Base-by-base conservation (phyloP, 2,797 vertebrate genomes). In the Gephyroberyx darwinii region DNA sequence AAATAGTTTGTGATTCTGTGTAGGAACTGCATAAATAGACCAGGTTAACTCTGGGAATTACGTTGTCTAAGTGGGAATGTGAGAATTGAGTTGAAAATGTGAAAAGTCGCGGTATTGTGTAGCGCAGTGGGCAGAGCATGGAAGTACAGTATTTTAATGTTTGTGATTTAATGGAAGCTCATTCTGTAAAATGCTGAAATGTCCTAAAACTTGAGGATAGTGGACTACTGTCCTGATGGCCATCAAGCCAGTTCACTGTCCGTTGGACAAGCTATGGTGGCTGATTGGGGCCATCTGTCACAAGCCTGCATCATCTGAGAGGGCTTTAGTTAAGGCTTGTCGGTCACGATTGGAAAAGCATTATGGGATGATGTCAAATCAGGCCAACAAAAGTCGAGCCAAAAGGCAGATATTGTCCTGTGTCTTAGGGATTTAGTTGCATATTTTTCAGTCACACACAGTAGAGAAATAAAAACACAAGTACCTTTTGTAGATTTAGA, bases 71-170 rank as follows among this genome's bases (percentile, higher is more conserved):
- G 20, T 20, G 54, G 54, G 26, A n/a, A n/a, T n/a, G n/a, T n/a
- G n/a, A n/a, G n/a, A n/a, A n/a, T n/a, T n/a, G 48, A 35, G 2
- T 48, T 30, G 47, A 8, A 41, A 39, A 9, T 7, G 6, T 30
- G 30, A 8, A 57, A 67, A 74, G 17, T 72, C 26, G 17, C 78
- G 51, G 55, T 57, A 64, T 51, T 26, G 75, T 53, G n/a, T 0
- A 19, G 19, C 10, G 0, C 17, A 51, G 17, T 5, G 2, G 1
- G 30, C 19, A 26, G 59, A 45, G 30, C 13, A 51, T 50, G 26
- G 58, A 22, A 4, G 20, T 56, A 35, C 17, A n/a, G 20, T 33
- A 8, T n/a, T 37, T 5, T 60, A 14, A 19, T 54, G 17, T 43
- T 26, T 8, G 10, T 37, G 16, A 50, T 7, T n/a, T 5, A 41